Percentiles rank a stretch among this genome's conserved stretches.
Evolutionary conservation across 2,113 vertebrate species (phyloP).

Genomic region (Vulpes lagopus): DNA sequence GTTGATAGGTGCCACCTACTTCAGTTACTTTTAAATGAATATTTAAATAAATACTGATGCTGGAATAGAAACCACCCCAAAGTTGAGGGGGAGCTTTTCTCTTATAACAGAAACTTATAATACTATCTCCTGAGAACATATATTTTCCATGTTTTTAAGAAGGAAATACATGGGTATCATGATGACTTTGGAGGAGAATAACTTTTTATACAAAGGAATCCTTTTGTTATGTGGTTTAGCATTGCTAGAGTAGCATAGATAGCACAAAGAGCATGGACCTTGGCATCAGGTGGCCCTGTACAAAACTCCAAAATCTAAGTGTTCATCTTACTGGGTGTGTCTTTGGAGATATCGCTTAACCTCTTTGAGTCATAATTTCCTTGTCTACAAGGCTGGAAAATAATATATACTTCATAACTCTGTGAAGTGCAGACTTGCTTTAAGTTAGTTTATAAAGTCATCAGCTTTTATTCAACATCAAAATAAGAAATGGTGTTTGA

Average conservation of each 20-base stretch:
- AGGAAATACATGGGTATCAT: background rate
- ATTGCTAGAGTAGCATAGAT: no score
- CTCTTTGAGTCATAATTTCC: background rate
- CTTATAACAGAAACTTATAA: background rate
- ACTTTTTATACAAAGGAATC: background rate
- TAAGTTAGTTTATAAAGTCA: background rate
- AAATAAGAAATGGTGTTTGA: background rate
- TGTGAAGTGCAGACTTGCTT: background rate
- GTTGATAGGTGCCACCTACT: background rate
- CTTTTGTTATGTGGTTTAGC: background rate
- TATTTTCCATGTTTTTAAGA: conserved; percentile 6
- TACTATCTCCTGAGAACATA: background rate
- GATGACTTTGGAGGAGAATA: background rate
- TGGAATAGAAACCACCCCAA: background rate
- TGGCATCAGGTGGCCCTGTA: background rate
- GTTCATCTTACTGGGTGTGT: background rate
- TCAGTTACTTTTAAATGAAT: background rate
- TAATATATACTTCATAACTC: background rate
- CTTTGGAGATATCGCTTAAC: background rate
- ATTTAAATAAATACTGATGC: background rate
- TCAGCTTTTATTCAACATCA: background rate
- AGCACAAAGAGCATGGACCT: background rate
- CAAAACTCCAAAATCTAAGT: background rate
- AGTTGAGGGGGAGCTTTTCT: background rate
- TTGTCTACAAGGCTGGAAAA: background rate